Evolutionary conservation across 2,113 vertebrate genomes (phyloP), one percentile per base, ranked within the genome.

Genomic region (Dicaeum eximium): DNA sequence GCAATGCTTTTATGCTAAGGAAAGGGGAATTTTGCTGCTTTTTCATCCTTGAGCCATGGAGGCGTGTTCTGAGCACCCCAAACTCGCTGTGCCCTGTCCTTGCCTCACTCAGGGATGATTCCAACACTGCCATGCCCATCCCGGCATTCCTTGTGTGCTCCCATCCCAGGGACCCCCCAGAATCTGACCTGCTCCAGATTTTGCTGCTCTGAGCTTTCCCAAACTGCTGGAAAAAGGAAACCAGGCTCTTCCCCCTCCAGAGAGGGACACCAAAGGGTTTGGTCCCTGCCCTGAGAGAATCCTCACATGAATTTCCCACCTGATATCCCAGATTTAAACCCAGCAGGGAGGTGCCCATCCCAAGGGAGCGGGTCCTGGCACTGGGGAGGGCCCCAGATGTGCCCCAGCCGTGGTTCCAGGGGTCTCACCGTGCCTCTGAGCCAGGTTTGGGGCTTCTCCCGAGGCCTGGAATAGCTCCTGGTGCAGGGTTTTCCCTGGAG

Each of bases 121-220:
- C 1, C 3, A 37, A 9, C 2, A 0, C 42, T 35, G 31, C 31
- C 21, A 0, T 21, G 48, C 33, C 53, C 6, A 1, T 20, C 40
- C 38, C 0, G 4, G 25, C 0, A 0, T 27, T 64, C 65, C 79
- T 7, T 0, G 0, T 35, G 92, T 74, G 45, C 48, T 69, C 27
- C 70, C 12, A 0, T 33, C 42, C 45, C 22, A 37, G 35, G 33
- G 35, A 15, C 11, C 6, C 14, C 50, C 23, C 45, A 23, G 24
- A 20, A 7, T 7, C 53, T 24, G 78, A 57, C 19, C 61, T 64
- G 90, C 44, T 37, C 70, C 70, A 30, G 11, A 4, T 40, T 30
- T 1, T 6, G 57, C 77, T 3, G 1, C 50, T 56, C 47, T 20
- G 24, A 73, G 54, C 61, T 80, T 79, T 74, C 12, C 40, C 31